Evolutionary conservation across 1,140 invertebrate genomes (phyloP).

Genomic region (Monomorium pharaonis): DNA sequence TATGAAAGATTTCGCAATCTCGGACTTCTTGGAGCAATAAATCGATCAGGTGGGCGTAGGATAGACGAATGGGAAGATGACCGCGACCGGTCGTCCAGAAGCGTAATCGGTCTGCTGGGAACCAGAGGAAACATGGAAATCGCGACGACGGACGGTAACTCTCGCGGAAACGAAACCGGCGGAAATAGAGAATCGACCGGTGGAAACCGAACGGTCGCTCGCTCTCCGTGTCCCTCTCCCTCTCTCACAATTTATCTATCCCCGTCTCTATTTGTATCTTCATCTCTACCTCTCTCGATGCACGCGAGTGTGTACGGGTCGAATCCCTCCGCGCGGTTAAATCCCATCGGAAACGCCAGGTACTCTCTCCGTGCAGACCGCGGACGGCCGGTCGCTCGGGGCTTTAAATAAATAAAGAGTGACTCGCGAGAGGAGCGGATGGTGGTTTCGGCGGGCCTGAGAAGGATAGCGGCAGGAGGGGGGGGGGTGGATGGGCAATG

Average conservation of each 20-base stretch:
- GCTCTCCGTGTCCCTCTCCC: too few species aligned
- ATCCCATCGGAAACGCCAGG: slow-evolving; percentile 57
- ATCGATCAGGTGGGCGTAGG: neutral
- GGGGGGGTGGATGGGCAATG: neutral
- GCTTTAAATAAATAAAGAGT: slow-evolving; percentile 78
- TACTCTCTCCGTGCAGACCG: slow-evolving; percentile 50
- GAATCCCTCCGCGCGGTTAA: slow-evolving; percentile 33
- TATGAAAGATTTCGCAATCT: neutral
- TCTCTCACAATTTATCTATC: neutral
- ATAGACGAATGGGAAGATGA: neutral
- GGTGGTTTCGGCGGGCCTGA: slow-evolving; percentile 40
- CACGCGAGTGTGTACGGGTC: neutral
- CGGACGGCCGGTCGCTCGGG: slow-evolving; percentile 67
- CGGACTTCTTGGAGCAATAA: neutral
- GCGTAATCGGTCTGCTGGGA: slow-evolving; percentile 73
- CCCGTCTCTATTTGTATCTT: neutral
- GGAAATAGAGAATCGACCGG: slow-evolving; percentile 58
- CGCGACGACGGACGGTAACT: slow-evolving; percentile 49
- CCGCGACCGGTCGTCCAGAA: neutral
- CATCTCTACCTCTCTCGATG: neutral
- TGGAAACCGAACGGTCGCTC: slow-evolving; percentile 23
- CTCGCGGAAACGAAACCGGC: slow-evolving; percentile 28
- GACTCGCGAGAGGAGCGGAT: slow-evolving; percentile 48
- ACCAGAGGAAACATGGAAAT: slow-evolving; percentile 58
- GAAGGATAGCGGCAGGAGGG: slow-evolving; percentile 37